Evolutionary conservation across 2,113 vertebrate genomes (phyloP).

Genomic region (Mugil cephalus): DNA sequence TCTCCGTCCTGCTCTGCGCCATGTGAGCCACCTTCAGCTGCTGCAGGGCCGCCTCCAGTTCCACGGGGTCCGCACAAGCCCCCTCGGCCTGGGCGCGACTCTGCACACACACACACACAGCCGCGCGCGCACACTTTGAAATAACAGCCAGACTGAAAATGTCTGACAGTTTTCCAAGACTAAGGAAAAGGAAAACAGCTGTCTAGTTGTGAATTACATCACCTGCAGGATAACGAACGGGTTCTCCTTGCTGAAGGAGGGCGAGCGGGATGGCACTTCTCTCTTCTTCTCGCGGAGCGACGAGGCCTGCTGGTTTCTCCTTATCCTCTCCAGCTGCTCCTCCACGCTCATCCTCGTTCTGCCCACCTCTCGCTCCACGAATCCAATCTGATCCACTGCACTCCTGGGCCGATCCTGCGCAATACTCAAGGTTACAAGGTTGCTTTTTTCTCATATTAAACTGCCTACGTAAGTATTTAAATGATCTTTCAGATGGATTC

Average conservation of each 20-base stretch:
- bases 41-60: conserved; percentile 76
- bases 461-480: not conserved
- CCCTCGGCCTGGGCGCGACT: conserved; percentile 81
- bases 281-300: conserved; percentile 89
- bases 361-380: conserved; percentile 86
- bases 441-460: not conserved
- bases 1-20: conserved; percentile 33
- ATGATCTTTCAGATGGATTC: no score
- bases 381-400: conserved; percentile 89
- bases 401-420: conserved; percentile 91
- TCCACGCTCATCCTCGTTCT: conserved; percentile 94
- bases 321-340: conserved; percentile 95
- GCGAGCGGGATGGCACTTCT: conserved; percentile 85
- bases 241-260: conserved; percentile 85
- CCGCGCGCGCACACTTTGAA: conserved; percentile 5
- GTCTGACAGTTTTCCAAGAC: not conserved
- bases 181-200: not conserved
- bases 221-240: conserved; percentile 85
- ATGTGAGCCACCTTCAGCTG: conserved; percentile 56
- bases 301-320: conserved; percentile 92
- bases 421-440: not conserved
- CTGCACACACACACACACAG: conserved; percentile 30
- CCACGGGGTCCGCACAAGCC: conserved; percentile 73
- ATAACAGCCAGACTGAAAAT: not conserved
- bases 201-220: conserved; percentile 1